Evolutionary conservation across 2,797 vertebrate genomes (phyloP), one percentile per base, ranked within the genome.

Genomic region (Malacoctenus gilli): DNA sequence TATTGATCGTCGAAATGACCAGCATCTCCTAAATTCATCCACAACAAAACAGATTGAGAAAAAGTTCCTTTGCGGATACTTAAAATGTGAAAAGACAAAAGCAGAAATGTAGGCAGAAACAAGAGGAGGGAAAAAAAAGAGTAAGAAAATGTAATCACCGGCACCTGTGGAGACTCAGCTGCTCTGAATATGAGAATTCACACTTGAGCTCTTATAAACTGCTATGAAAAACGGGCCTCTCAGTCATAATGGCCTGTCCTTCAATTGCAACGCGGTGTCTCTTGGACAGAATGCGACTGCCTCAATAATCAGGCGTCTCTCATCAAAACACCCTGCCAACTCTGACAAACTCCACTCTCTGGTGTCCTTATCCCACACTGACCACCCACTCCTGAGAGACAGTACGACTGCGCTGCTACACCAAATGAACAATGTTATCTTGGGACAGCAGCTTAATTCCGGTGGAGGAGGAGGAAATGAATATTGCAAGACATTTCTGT

Each of bases 371-470:
- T n/a, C n/a, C n/a, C n/a, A 63, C 53, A 54, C 59, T 13, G 11
- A 57, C 62, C 55, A 18, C 70, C 70, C 49, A 78, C 79, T 61
- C 54, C 42, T 58, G 14, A 53, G 55, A 77, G 49, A 55, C 56
- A 38, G 67, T n/a, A 60, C 37, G 72, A 76, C 22, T 61, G 67
- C 15, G 68, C 58, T 55, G 58, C 59, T 76, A 56, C 54, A 41
- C 68, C 51, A 68, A 37, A 37, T 46, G 54, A 77, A 83, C 83
- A 84, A 75, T 83, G 61, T 80, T 85, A 87, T 89, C 82, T 70
- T 23, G 13, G 25, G 64, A 61, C 60, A 59, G 55, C 80, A 84
- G 82, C 73, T 61, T 82, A 82, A 80, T 78, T 72, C 50, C 58
- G 50, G 36, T 13, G 18, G 41, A 72, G 58, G 41, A 72, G 58